These are phyloP conservation scores for Antitype chi DNA, from an alignment of 2,888 invertebrate genomes.

Conservation along the genomic window DNA sequence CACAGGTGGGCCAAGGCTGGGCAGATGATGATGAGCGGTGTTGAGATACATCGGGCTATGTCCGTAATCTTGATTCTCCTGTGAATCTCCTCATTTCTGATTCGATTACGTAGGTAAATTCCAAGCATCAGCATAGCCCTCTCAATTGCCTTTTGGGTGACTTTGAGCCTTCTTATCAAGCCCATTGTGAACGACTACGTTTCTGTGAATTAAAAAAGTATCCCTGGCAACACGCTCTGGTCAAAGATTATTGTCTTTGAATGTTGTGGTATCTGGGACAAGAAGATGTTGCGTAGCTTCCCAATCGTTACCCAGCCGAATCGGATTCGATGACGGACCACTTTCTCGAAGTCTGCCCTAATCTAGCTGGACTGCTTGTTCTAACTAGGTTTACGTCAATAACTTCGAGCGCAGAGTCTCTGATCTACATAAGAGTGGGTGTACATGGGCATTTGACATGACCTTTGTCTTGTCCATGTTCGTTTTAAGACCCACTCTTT, in stretches of 20 bases:
- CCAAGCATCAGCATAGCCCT: neutral
- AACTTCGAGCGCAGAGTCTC: slow-evolving; percentile 2
- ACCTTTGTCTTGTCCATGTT: neutral
- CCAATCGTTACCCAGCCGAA: neutral
- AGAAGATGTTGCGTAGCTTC: neutral
- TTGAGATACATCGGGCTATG: neutral
- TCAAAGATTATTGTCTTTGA: neutral
- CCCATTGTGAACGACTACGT: neutral
- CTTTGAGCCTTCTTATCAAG: neutral
- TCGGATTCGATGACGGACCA: neutral
- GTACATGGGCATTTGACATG: no score
- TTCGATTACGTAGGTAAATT: neutral
- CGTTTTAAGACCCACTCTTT: neutral
- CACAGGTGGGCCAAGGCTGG: no score
- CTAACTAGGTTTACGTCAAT: neutral
- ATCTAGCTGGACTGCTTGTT: neutral
- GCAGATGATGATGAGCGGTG: neutral
- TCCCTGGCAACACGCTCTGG: neutral
- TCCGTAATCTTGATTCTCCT: neutral
- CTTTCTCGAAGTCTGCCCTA: neutral
- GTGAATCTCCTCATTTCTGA: neutral
- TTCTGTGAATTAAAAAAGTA: neutral
- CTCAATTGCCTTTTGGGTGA: neutral
- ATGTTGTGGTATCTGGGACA: neutral
- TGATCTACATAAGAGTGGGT: neutral